A percentile compares a stretch with the other conserved stretches of the same genome.
These are phyloP conservation scores for Berghia stephanieae DNA, from an alignment of 1,140 invertebrate species.

Conservation along the genomic window DNA sequence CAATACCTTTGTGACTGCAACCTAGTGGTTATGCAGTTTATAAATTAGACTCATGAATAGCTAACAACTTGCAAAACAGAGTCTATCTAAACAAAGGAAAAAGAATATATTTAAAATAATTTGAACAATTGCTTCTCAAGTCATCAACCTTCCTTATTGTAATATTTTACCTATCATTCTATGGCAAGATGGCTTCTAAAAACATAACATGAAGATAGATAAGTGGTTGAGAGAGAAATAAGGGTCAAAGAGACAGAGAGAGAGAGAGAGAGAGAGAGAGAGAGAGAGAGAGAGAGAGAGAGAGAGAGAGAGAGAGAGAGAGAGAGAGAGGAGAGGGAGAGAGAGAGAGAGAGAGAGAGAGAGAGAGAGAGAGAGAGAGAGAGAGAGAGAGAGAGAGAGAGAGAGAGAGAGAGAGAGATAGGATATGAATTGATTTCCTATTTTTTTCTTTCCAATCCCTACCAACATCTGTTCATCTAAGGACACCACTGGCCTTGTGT, in stretches of 20 bases:
- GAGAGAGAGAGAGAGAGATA: conserved; percentile 13
- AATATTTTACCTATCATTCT: no score
- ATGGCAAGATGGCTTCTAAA: background rate
- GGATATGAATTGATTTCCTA: background rate
- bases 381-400: background rate
- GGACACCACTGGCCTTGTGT: no score
- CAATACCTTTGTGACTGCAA: no score
- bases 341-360: conserved; percentile 3
- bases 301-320: background rate
- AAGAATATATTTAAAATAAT: background rate
- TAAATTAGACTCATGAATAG: no score
- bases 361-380: background rate
- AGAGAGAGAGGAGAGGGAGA: background rate
- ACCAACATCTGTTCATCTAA: no score
- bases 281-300: background rate
- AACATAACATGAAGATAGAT: background rate
- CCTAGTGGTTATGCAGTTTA: no score
- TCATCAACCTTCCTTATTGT: no score
- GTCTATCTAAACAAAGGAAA: background rate
- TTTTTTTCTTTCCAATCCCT: no score
- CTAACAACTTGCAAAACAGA: background rate
- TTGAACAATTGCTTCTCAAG: background rate
- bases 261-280: background rate
- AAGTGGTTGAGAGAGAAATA: background rate
- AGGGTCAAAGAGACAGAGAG: conserved; percentile 16